phyloP scores from a whole-genome alignment of 2,888 invertebrate species.

The Girardia tigrina region DNA sequence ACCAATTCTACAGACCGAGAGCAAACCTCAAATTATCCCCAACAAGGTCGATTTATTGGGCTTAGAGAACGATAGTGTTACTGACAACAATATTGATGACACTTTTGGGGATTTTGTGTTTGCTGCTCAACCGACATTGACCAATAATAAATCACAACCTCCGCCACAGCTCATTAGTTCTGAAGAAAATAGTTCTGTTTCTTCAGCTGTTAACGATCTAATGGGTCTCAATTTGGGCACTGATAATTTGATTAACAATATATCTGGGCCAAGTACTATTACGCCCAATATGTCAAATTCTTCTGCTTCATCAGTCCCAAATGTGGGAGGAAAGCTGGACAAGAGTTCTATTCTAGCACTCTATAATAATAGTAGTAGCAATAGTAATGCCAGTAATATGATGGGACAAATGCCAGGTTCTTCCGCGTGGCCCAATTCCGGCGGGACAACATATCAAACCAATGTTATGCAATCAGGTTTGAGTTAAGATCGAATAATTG shows the following conservation, averaged over 20 bases:
- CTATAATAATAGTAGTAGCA: constrained; percentile 15
- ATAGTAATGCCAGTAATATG: background rate
- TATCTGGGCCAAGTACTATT: background rate
- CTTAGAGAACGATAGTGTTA: background rate
- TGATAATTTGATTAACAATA: background rate
- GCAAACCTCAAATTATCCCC: background rate
- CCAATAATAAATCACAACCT: too few relatives aligned
- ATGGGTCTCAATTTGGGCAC: constrained; percentile 5
- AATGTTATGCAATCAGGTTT: background rate
- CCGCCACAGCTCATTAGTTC: background rate
- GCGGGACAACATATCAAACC: background rate
- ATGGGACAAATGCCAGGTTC: background rate
- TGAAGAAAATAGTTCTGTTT: background rate
- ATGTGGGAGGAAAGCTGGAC: background rate
- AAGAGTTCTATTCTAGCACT: constrained; percentile 1
- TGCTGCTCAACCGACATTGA: background rate
- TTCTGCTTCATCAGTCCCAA: background rate
- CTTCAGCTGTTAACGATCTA: background rate
- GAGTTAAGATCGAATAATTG: background rate
- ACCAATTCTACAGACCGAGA: background rate
- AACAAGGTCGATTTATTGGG: constrained; percentile 14
- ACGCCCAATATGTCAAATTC: background rate
- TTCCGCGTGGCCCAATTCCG: background rate
- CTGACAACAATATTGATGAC: constrained; percentile 2
- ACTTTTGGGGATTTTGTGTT: background rate